Base-by-base conservation (phyloP, 2,888 invertebrate species). In the Nezara viridula region DNA sequence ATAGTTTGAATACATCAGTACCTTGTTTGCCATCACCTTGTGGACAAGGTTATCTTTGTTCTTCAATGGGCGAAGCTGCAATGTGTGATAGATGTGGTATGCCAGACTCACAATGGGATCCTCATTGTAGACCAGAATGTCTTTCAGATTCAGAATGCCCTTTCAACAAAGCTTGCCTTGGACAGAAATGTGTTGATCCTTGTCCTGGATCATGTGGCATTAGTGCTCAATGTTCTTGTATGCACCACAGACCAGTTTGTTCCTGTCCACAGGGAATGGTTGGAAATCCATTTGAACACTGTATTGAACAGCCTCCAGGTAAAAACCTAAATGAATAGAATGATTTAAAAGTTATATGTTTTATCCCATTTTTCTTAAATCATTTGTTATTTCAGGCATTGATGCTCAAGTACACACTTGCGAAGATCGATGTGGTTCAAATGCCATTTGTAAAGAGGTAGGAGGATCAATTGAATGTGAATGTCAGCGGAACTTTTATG, bases 21-120 rank as follows among this genome's bases (percentile, higher is more conserved):
- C 96, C 97, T 16, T 97, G 97, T 92, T 92, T 93, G n/a, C 96
- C 96, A 21, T 96, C 96, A 90, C 97, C 97, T 1, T 97, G 97
- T 92, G 96, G 95, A 90, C 94, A 95, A 14, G 94, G 94, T 90
- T 94, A 95, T 91, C 93, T 94, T 55, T 97, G 97, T 92, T 95
- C 95, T 89, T 96, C 95, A 92, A 96, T 95, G 60, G 95, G 95
- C 92, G 95, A 96, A 92, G 95, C 96, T 73, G 97, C 97, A 2
- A 94, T 97, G 92, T 96, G 97, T 92, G 95, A 96, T 92, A 94
- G 95, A n/a, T 97, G 97, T 92, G 93, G 95, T 91, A 95, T 96
- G 81, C 94, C 95, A 1, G 95, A 95, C 91, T 95, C 95, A 60
- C 93, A 94, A 85, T 95, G 95, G 91, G 96, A 96, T 93, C 96